A percentile compares a stretch with the other conserved stretches of the same genome.
These are phyloP conservation scores for Seira ritae DNA, from an alignment of 2,888 invertebrate species.

Conservation along the genomic window DNA sequence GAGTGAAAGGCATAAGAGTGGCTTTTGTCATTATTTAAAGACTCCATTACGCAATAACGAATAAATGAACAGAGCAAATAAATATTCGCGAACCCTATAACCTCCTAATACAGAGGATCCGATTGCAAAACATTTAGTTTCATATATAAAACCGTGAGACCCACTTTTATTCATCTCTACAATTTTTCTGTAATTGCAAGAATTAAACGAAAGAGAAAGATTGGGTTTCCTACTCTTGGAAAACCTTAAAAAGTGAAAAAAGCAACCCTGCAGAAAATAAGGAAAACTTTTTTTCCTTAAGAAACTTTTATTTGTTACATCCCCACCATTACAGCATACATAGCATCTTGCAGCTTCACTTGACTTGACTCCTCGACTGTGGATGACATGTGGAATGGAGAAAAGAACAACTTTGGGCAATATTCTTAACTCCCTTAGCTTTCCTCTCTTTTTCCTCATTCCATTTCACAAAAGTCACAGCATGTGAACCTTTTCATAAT, in stretches of 20 bases:
- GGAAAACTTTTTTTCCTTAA: neutral
- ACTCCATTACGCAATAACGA: too few species aligned
- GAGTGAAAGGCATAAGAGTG: too few species aligned
- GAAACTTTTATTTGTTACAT: slow-evolving; percentile 3
- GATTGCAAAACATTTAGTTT: too few species aligned
- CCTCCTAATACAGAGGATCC: too few species aligned
- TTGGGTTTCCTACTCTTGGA: neutral
- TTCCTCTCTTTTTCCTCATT: neutral
- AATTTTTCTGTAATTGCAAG: too few species aligned
- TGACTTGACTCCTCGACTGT: neutral
- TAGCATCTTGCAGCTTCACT: neutral
- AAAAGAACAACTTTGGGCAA: neutral
- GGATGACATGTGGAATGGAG: slow-evolving; percentile 1
- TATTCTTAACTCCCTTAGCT: neutral
- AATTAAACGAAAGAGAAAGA: neutral
- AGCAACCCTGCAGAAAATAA: neutral
- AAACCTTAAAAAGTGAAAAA: neutral
- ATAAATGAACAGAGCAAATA: too few species aligned
- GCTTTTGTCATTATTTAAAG: too few species aligned
- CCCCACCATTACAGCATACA: too few species aligned
- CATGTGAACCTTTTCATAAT: slow-evolving; percentile 11
- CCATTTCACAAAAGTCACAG: neutral
- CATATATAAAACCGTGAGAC: too few species aligned
- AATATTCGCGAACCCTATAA: too few species aligned
- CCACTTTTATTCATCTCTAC: too few species aligned